phyloP scores from a whole-genome alignment of 2,888 invertebrate genomes.

The Tenthredo notha region DNA sequence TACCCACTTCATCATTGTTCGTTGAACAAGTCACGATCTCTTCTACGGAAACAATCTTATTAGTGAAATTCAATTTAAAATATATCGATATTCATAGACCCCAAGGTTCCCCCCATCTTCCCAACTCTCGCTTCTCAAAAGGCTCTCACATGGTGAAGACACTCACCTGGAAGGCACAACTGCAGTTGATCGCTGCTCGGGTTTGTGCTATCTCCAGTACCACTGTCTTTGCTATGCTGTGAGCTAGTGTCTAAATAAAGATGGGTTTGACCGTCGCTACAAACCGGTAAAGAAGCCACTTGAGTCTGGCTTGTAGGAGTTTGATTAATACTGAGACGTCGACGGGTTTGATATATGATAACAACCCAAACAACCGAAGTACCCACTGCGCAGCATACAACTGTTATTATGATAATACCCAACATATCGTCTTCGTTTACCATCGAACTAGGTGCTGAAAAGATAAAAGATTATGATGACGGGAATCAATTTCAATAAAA shows the following conservation, averaged over 20 bases:
- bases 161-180: slow-evolving; percentile 73
- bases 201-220: slow-evolving; percentile 89
- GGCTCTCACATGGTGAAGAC: not conserved
- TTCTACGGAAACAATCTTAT: slow-evolving; percentile 60
- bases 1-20: slow-evolving; percentile 68
- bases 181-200: slow-evolving; percentile 84
- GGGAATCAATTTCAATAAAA: not conserved
- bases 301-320: slow-evolving; percentile 66
- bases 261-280: slow-evolving; percentile 71
- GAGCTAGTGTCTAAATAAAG: slow-evolving; percentile 85
- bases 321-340: slow-evolving; percentile 82
- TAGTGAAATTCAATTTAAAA: not conserved
- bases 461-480: not conserved
- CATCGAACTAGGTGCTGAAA: slow-evolving; percentile 80
- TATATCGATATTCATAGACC: too few relatives aligned
- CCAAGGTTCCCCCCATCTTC: too few relatives aligned
- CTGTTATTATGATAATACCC: slow-evolving; percentile 93
- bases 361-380: slow-evolving; percentile 95
- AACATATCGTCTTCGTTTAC: slow-evolving; percentile 88
- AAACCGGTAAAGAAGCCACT: slow-evolving; percentile 57
- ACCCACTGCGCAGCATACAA: slow-evolving; percentile 94
- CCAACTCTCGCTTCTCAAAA: too few relatives aligned
- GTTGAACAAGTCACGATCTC: slow-evolving; percentile 69
- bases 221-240: slow-evolving; percentile 90
- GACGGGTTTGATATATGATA: slow-evolving; percentile 92